phyloP scores from a whole-genome alignment of 2,797 vertebrate species.

The Mustela erminea region DNA sequence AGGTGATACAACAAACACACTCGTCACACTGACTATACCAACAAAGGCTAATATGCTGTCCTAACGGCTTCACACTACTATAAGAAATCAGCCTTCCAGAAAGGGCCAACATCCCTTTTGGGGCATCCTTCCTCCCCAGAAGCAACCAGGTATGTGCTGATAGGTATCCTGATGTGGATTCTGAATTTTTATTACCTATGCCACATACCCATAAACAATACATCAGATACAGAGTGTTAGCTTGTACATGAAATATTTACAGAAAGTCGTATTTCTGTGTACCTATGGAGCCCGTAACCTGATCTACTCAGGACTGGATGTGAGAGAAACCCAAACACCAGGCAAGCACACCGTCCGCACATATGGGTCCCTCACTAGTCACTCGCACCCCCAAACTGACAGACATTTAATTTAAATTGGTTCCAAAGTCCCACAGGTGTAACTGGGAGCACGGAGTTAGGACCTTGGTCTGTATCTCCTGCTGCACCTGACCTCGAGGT shows the following conservation, averaged over 20 bases:
- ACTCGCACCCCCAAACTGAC: background rate
- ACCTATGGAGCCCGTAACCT: background rate
- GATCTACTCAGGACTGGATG: background rate
- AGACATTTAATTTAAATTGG: no score
- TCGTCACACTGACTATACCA: background rate
- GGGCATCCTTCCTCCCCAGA: background rate
- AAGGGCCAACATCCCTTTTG: background rate
- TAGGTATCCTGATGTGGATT: background rate
- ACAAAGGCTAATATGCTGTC: background rate
- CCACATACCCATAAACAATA: background rate
- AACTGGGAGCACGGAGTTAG: background rate
- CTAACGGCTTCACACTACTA: background rate
- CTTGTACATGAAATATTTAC: background rate
- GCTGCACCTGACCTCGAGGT: rapidly evolving
- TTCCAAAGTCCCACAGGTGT: background rate
- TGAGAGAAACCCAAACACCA: background rate
- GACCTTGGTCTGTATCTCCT: background rate
- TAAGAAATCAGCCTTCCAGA: background rate
- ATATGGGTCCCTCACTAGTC: background rate
- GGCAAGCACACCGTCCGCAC: rapidly evolving
- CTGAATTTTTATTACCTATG: background rate
- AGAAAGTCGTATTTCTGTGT: background rate
- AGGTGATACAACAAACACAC: background rate
- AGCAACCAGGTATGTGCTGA: background rate
- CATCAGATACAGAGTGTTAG: no score